Percentiles rank a stretch among this genome's conserved stretches.
These are phyloP conservation scores for Drosophila oshimai DNA, from an alignment of 1,140 invertebrate genomes.

Conservation along the genomic window DNA sequence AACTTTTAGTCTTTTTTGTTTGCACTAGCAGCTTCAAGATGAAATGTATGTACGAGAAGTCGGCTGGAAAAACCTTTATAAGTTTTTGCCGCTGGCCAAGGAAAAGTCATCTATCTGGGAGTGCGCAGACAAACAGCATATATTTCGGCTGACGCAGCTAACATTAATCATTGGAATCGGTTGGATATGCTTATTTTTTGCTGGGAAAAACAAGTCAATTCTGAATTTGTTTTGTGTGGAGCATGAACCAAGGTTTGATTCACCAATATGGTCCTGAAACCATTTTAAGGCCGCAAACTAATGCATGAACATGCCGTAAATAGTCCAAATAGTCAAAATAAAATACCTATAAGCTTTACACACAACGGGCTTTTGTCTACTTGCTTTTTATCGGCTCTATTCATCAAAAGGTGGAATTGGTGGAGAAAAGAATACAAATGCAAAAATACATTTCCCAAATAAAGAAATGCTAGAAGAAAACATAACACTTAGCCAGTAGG, in stretches of 20 bases:
- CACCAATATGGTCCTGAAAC: not conserved
- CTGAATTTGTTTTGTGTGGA: not conserved
- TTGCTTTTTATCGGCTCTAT: no score
- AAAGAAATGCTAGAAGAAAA: no score
- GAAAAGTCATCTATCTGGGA: slow-evolving; percentile 29
- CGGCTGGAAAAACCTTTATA: slow-evolving; percentile 8
- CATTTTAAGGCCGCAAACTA: not conserved
- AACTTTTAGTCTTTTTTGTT: slow-evolving; percentile 51
- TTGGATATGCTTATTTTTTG: slow-evolving; percentile 8
- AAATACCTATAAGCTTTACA: not conserved
- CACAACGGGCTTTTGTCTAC: no score
- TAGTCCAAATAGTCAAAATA: not conserved
- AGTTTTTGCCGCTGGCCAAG: slow-evolving; percentile 21
- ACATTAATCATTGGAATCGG: slow-evolving; percentile 74
- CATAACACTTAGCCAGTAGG: no score
- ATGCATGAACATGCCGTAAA: not conserved
- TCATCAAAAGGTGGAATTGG: no score
- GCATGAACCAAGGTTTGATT: slow-evolving; percentile 17
- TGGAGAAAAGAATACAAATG: no score
- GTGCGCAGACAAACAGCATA: slow-evolving; percentile 57
- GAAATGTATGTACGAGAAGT: slow-evolving; percentile 8
- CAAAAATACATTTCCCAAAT: no score
- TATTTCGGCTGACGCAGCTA: slow-evolving; percentile 70
- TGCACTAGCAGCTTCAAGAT: slow-evolving; percentile 22
- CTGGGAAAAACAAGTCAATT: slow-evolving; percentile 70